Evolutionary conservation across 2,888 invertebrate species (phyloP).

Genomic region (Chrysolina americana): DNA sequence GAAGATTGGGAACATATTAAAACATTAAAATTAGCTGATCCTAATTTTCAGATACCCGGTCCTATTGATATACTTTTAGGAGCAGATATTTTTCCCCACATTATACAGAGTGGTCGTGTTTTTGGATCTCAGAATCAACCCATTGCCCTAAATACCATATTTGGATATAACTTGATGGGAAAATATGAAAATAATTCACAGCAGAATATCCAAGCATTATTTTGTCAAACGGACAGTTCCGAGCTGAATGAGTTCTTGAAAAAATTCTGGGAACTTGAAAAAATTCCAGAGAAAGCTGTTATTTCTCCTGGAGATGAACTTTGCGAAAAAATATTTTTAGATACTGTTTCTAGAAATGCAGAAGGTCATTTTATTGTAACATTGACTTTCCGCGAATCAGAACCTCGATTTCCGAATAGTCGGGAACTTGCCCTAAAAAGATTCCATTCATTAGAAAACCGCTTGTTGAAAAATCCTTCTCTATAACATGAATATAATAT

Average conservation of each 20-base stretch:
- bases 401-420: not conserved
- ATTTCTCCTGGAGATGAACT: not conserved
- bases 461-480: not conserved
- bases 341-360: slow-evolving; percentile 8
- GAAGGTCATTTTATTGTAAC: not conserved
- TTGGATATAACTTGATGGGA: not conserved
- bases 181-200: not conserved
- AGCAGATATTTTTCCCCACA: not conserved
- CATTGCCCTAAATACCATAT: not conserved
- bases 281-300: not conserved
- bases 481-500: not conserved
- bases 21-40: not conserved
- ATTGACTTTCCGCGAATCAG: not conserved
- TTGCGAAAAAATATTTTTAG: not conserved
- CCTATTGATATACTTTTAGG: not conserved
- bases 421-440: not conserved
- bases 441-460: not conserved
- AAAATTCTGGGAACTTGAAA: not conserved
- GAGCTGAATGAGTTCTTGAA: not conserved
- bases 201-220: not conserved
- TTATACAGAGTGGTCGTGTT: slow-evolving; percentile 10
- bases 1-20: slow-evolving; percentile 1
- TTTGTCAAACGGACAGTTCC: not conserved
- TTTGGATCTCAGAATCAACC: not conserved
- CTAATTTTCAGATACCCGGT: not conserved